Base-by-base conservation (phyloP, 1,140 invertebrate species). In the Achroia grisella region DNA sequence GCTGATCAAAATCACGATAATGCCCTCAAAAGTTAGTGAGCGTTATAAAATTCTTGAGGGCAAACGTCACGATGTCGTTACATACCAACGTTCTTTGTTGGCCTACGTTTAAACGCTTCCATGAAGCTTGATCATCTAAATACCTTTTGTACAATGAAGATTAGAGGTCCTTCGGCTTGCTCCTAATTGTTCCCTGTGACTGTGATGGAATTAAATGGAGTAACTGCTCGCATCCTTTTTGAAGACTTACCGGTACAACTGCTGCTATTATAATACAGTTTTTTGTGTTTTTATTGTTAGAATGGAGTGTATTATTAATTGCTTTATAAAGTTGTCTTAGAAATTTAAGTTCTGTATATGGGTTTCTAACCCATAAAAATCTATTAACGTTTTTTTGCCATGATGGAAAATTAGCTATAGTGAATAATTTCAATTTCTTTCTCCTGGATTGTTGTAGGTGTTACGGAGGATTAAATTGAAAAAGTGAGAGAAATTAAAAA, bases 1-100 rank as follows among this genome's bases (percentile, higher is more conserved):
- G 49, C 58, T 66, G 78, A 79, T 79, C 62, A 54, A 57, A 66
- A 69, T 66, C 63, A 69, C 52, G 76, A 80, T 78, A 75, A 82
- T 80, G 62, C 12, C 54, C 55, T 53, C 58, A 72, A 67, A 75
- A 66, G 44, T 63, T 69, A 63, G 57, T 61, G 55, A 65, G 59
- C 68, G 51, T 68, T 73, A 73, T 74, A 75, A 75, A 75, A 83
- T 80, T 77, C 72, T 60, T 66, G 17, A 23, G 44, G 44, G 12
- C 33, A 58, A 52, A 50, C 58, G 65, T 78, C 79, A 78, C 76
- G 72, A 75, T 54, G 69, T 67, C 75, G 67, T 78, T 74, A 72
- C 62, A 71, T 64, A 50, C 56, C 52, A 39, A 28, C 10, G 32
- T 36, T 61, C 51, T 67, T 56, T 49, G 52, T 64, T 60, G 58